phyloP scores from a whole-genome alignment of 2,888 invertebrate species.

The Phoenoteleia sp. region DNA sequence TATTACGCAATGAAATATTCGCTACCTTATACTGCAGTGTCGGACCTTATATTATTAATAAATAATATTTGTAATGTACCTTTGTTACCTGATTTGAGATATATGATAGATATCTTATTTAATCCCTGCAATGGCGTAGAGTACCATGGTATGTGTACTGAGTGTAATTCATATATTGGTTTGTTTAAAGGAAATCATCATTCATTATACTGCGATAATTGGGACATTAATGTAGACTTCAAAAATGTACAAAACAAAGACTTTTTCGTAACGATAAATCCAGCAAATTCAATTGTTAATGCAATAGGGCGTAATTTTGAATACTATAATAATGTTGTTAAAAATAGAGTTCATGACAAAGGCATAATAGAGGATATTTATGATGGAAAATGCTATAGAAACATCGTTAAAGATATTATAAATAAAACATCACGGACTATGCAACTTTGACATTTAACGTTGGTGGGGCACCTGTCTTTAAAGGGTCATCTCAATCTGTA shows the following conservation, averaged over 20 bases:
- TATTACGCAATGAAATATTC: background rate
- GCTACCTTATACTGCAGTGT: background rate
- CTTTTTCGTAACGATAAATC: background rate
- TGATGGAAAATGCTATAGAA: conserved; percentile 47
- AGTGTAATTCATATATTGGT: background rate
- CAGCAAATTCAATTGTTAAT: background rate
- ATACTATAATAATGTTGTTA: background rate
- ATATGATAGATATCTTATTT: background rate
- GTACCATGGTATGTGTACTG: background rate
- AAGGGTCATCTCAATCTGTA: background rate
- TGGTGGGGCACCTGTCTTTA: conserved; percentile 9
- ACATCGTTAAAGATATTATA: conserved; percentile 17
- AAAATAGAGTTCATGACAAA: background rate
- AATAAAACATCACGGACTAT: background rate
- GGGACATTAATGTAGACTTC: background rate
- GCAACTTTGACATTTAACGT: conserved; percentile 33
- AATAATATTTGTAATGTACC: background rate
- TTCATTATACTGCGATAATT: background rate
- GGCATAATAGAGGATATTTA: conserved; percentile 17
- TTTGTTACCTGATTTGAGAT: background rate
- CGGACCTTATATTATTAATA: background rate
- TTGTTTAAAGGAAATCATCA: background rate
- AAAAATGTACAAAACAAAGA: background rate
- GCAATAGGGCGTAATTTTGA: background rate
- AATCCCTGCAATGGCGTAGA: background rate